A percentile compares a stretch with the other conserved stretches of the same genome.
phyloP scores from a whole-genome alignment of 2,113 vertebrate genomes.

The Girardinichthys multiradiatus region DNA sequence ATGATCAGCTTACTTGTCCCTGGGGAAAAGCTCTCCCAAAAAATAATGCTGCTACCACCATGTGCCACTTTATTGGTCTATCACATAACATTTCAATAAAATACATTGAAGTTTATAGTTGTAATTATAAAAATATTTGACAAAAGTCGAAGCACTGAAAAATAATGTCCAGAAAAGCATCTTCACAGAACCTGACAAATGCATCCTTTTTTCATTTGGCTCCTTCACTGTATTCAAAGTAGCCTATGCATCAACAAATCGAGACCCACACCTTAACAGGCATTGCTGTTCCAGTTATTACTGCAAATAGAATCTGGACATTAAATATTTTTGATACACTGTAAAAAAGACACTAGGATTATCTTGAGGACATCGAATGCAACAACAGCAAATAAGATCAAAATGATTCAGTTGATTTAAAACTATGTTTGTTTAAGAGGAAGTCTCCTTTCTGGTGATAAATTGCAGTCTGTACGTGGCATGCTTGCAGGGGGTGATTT shows the following conservation, averaged over 20 bases:
- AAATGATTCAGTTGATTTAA: constrained; percentile 41
- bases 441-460: constrained; percentile 33
- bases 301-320: constrained; percentile 10
- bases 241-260: not conserved
- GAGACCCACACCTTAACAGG: not conserved
- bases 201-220: not conserved
- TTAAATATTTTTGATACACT: constrained; percentile 28
- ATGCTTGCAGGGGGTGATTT: constrained; percentile 29
- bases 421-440: constrained; percentile 19
- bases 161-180: too few species aligned
- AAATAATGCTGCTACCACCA: too few species aligned
- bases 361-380: constrained; percentile 34
- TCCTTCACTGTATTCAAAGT: not conserved
- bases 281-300: constrained; percentile 4
- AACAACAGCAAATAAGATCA: constrained; percentile 46
- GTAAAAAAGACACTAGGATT: constrained; percentile 29
- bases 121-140: too few species aligned
- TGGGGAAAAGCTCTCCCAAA: too few species aligned
- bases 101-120: too few species aligned
- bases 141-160: too few species aligned
- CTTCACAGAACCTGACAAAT: not conserved
- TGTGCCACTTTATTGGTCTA: too few species aligned
- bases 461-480: constrained; percentile 29
- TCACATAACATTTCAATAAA: too few species aligned
- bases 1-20: too few species aligned